A percentile compares a stretch with the other conserved stretches of the same genome.
Evolutionary conservation across 2,113 vertebrate genomes (phyloP).

Genomic region (Bolborhynchus lineola): DNA sequence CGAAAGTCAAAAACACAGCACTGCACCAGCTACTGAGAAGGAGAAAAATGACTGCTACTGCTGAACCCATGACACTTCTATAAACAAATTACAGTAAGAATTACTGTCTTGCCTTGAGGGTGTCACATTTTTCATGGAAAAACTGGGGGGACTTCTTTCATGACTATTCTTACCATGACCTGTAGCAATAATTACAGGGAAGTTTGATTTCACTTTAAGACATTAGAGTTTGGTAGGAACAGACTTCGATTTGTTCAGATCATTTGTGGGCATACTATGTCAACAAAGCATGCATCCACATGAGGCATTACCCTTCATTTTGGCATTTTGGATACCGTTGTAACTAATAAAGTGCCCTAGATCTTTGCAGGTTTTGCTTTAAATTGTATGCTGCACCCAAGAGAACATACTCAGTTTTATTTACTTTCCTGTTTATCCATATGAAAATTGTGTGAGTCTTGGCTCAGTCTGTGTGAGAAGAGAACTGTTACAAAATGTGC

Average conservation of each 20-base stretch:
- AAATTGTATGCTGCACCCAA: background rate
- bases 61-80: too few relatives aligned
- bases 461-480: background rate
- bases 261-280: background rate
- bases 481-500: background rate
- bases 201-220: background rate
- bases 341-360: background rate
- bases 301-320: background rate
- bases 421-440: constrained; percentile 1
- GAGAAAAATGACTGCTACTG: too few relatives aligned
- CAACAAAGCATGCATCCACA: background rate
- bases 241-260: background rate
- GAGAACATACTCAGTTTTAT: background rate
- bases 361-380: background rate
- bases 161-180: background rate
- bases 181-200: background rate
- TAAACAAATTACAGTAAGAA: constrained; percentile 46
- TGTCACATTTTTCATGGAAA: constrained; percentile 34
- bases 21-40: too few relatives aligned
- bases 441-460: background rate
- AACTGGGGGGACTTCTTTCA: background rate
- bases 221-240: background rate
- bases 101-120: constrained; percentile 16
- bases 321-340: background rate
- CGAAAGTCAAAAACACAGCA: too few relatives aligned